A percentile compares a stretch with the other conserved stretches of the same genome.
Conservation (phyloP, 2,797 vertebrate species). For the Sebastes itinus region DNA sequence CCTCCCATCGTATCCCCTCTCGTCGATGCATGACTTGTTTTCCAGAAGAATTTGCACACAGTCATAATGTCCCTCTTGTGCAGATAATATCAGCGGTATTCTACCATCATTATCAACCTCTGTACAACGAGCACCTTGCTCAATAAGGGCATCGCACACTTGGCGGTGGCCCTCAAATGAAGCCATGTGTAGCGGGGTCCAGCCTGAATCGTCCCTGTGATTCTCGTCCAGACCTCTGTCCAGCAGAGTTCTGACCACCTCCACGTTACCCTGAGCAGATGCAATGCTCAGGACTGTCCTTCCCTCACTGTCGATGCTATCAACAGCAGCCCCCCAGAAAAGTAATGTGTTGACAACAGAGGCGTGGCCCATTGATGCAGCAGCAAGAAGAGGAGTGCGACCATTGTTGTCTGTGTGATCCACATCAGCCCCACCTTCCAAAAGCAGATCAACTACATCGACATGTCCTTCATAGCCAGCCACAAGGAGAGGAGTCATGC, state of each 20-base stretch:
- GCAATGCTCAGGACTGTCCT: conserved; percentile 98
- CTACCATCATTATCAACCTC: conserved; percentile 98
- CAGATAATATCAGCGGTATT: conserved; percentile 92
- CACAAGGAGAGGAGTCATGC: conserved; percentile 97
- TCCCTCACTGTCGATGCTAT: conserved; percentile 97
- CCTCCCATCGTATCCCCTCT: conserved; percentile 95
- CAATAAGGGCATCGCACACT: conserved; percentile 96
- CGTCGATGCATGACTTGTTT: conserved; percentile 93
- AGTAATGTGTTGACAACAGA: conserved; percentile 95
- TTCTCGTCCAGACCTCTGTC: conserved; percentile 98
- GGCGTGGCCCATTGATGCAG: conserved; percentile 98
- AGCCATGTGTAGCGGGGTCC: conserved; percentile 98
- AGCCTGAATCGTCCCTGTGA: conserved; percentile 96
- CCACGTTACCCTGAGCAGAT: conserved; percentile 97
- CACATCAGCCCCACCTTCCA: conserved; percentile 97
- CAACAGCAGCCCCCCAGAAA: conserved; percentile 98
- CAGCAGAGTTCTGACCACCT: conserved; percentile 97
- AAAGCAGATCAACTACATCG: conserved; percentile 95
- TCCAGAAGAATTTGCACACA: conserved; percentile 95
- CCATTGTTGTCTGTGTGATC: conserved; percentile 98
- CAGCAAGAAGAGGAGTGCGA: conserved; percentile 95
- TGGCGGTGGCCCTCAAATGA: conserved; percentile 95
- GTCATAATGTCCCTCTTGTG: conserved; percentile 97
- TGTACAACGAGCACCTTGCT: conserved; percentile 95
- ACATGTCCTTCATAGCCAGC: conserved; percentile 98